phyloP scores from a whole-genome alignment of 2,113 vertebrate genomes.

The Ivindomyrus marchei region DNA sequence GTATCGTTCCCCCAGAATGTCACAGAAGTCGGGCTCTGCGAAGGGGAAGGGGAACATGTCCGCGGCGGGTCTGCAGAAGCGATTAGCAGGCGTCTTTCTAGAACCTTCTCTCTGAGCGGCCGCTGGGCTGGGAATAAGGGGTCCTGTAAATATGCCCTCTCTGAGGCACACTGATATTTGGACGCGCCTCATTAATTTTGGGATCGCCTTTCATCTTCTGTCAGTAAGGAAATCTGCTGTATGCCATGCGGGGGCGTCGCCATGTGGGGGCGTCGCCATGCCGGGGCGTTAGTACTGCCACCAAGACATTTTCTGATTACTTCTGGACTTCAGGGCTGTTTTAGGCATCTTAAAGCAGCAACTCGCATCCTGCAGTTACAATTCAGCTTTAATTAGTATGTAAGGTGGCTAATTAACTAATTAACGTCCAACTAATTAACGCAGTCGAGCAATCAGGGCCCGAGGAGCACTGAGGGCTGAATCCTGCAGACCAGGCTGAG shows the following conservation, averaged over 20 bases:
- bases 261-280: background rate
- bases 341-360: background rate
- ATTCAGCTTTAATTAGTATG: background rate
- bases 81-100: background rate
- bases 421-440: background rate
- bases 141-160: background rate
- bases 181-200: conserved; percentile 5
- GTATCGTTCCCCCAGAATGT: conserved; percentile 8
- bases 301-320: background rate
- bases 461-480: background rate
- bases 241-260: background rate
- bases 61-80: background rate
- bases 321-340: background rate
- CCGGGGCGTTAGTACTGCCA: background rate
- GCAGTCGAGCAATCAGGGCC: background rate
- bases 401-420: background rate
- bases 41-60: background rate
- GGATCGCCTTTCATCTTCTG: conserved; percentile 1
- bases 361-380: background rate
- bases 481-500: background rate
- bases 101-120: background rate
- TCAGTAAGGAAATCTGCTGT: background rate
- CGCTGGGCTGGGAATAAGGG: background rate
- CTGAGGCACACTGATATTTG: background rate
- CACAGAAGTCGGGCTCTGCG: background rate